phyloP scores from a whole-genome alignment of 2,113 vertebrate species.

The Ahaetulla prasina region DNA sequence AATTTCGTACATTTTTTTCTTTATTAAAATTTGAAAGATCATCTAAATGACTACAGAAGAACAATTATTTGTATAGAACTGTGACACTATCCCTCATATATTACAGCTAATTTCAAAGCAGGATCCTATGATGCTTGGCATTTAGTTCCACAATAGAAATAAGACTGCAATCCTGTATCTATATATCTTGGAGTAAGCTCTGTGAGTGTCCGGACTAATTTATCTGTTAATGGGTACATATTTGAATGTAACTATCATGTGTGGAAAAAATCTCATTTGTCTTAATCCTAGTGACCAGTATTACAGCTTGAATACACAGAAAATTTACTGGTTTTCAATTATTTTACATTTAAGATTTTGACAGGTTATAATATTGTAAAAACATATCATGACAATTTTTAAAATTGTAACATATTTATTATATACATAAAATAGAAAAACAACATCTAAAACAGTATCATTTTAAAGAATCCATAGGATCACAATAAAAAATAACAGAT shows the following conservation, averaged over 20 bases:
- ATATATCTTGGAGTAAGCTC: neutral
- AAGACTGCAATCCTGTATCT: neutral
- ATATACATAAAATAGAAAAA: conserved; percentile 73
- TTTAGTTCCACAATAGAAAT: neutral
- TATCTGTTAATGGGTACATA: neutral
- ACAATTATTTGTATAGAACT: neutral
- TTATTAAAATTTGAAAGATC: neutral
- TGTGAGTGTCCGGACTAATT: neutral
- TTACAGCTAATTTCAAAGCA: neutral
- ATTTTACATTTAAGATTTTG: neutral
- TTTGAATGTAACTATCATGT: neutral
- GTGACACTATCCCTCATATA: neutral
- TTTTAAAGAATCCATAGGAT: conserved; percentile 71
- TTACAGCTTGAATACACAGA: neutral
- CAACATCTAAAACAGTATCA: conserved; percentile 66
- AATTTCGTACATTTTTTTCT: neutral
- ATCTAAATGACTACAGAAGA: neutral
- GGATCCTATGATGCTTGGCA: neutral
- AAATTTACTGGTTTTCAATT: neutral
- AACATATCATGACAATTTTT: conserved; percentile 11
- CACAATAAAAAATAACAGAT: conserved; percentile 62
- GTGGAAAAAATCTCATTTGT: neutral
- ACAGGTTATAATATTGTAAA: neutral
- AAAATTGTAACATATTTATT: conserved; percentile 72
- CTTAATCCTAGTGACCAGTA: neutral